A percentile compares a stretch with the other conserved stretches of the same genome.
Conservation (phyloP, 2,797 vertebrate genomes). For the Intellagama lesueurii region DNA sequence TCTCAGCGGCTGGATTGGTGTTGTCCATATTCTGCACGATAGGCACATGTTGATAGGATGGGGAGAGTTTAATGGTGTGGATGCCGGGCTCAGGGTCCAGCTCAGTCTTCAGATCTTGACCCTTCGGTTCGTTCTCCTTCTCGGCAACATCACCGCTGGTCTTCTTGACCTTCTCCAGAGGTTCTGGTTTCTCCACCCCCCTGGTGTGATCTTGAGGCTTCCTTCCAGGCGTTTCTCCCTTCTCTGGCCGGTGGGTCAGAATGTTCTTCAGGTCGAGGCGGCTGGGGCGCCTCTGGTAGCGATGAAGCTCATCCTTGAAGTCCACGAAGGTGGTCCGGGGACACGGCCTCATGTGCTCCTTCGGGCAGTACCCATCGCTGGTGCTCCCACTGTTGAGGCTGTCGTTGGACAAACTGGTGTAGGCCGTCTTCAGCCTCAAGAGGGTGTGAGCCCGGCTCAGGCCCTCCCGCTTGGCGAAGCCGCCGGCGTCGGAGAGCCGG, state of each 20-base stretch:
- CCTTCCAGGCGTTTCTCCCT: constrained; percentile 60
- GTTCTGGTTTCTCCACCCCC: constrained; percentile 65
- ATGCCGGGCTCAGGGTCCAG: constrained; percentile 82
- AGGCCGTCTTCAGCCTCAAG: constrained; percentile 87
- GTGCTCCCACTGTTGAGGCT: constrained; percentile 95
- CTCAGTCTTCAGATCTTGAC: constrained; percentile 76
- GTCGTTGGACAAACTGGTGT: constrained; percentile 92
- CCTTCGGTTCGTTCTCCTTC: constrained; percentile 76
- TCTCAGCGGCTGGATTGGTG: constrained; percentile 47
- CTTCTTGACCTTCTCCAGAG: constrained; percentile 74
- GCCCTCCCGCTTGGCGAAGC: constrained; percentile 83
- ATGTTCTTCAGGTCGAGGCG: constrained; percentile 90
- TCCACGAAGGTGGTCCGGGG: constrained; percentile 77
- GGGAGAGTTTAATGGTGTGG: constrained; percentile 92
- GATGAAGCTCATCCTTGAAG: constrained; percentile 65
- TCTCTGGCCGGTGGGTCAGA: constrained; percentile 73
- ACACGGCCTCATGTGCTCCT: constrained; percentile 86
- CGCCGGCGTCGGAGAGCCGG: constrained; percentile 83
- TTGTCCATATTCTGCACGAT: constrained; percentile 84
- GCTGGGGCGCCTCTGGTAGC: constrained; percentile 87
- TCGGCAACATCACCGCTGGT: constrained; percentile 67
- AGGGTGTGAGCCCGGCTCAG: constrained; percentile 86
- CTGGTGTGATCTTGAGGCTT: constrained; percentile 79
- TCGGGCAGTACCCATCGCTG: constrained; percentile 91
- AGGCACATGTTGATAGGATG: constrained; percentile 93